phyloP scores from a whole-genome alignment of 1,140 invertebrate species.

The Melipona quadrifasciata region DNA sequence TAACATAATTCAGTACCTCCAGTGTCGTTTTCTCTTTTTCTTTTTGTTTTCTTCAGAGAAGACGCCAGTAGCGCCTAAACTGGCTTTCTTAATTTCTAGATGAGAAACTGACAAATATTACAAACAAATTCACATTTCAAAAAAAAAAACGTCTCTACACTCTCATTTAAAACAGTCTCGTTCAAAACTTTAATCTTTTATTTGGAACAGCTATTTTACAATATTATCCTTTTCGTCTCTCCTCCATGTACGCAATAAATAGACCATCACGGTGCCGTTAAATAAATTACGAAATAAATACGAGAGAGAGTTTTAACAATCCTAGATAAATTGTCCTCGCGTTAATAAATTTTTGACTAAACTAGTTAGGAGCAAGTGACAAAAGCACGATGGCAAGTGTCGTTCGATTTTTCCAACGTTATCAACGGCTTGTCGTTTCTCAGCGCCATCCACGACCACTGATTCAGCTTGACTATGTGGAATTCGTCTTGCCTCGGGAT shows the following conservation, averaged over 20 bases:
- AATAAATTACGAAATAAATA: conserved; percentile 24
- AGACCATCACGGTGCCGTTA: not conserved
- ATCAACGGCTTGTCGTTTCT: conserved; percentile 62
- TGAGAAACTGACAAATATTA: too few species aligned
- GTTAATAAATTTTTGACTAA: not conserved
- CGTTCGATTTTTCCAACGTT: conserved; percentile 46
- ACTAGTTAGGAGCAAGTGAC: conserved; percentile 60
- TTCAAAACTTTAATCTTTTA: not conserved
- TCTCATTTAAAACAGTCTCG: not conserved
- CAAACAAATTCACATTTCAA: too few species aligned
- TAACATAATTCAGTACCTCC: too few species aligned
- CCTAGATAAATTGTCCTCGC: too few species aligned
- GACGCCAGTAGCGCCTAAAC: too few species aligned
- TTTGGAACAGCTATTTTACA: not conserved
- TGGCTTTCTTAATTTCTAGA: too few species aligned
- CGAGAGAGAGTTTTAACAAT: not conserved
- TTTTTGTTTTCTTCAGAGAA: too few species aligned
- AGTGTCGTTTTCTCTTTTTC: too few species aligned
- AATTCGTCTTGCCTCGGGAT: conserved; percentile 64
- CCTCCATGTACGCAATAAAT: not conserved
- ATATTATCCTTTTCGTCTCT: not conserved
- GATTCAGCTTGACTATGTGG: conserved; percentile 68
- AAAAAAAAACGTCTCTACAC: too few species aligned
- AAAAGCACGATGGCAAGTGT: conserved; percentile 66
- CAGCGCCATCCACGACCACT: conserved; percentile 56